Percentiles rank a stretch among this genome's conserved stretches.
Conservation (phyloP, 2,888 invertebrate genomes). For the Cataglyphis livida region DNA sequence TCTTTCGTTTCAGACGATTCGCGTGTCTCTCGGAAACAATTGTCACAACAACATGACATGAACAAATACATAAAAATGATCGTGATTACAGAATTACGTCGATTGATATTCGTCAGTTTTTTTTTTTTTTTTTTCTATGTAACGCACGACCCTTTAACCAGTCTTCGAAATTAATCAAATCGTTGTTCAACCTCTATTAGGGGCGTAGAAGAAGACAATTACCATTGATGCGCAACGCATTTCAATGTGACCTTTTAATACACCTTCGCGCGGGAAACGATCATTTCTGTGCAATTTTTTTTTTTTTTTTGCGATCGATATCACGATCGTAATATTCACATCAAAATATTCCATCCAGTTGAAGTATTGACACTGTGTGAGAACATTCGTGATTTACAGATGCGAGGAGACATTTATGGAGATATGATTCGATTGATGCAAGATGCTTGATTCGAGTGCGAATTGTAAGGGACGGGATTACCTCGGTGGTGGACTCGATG, state of each 20-base stretch:
- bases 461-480: conserved; percentile 75
- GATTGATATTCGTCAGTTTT: conserved; percentile 14
- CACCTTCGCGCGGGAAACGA: conserved; percentile 15
- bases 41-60: conserved; percentile 15
- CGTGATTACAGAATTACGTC: conserved; percentile 26
- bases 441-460: conserved; percentile 24
- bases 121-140: conserved; percentile 4
- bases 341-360: background rate
- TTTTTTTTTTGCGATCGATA: conserved; percentile 14
- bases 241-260: conserved; percentile 23
- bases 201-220: conserved; percentile 18
- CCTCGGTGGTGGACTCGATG: conserved; percentile 91
- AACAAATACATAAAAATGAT: conserved; percentile 60
- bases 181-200: background rate
- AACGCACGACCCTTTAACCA: conserved; percentile 75
- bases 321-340: conserved; percentile 19
- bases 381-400: conserved; percentile 33
- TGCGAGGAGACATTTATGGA: conserved; percentile 43
- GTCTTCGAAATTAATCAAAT: conserved; percentile 59
- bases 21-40: background rate
- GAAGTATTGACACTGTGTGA: conserved; percentile 27
- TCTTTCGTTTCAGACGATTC: background rate
- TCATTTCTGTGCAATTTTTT: conserved; percentile 24
- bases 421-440: conserved; percentile 26
- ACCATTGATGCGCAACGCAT: conserved; percentile 4